These are phyloP conservation scores for Candoia aspera DNA, from an alignment of 2,113 vertebrate genomes.

Conservation along the genomic window DNA sequence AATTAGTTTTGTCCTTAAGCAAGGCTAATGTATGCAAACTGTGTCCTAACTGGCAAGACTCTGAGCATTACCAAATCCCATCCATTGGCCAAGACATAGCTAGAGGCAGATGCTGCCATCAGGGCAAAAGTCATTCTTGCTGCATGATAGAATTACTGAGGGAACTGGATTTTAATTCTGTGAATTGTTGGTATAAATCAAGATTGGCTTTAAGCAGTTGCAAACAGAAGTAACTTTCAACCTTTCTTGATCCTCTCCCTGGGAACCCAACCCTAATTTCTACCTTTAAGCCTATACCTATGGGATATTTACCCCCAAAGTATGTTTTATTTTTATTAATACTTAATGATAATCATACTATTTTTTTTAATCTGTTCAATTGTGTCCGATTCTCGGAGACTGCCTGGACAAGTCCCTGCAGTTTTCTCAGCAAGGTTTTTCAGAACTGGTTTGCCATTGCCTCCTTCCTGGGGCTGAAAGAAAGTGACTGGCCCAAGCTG, in stretches of 20 bases:
- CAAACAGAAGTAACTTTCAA: background rate
- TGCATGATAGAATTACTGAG: too few relatives aligned
- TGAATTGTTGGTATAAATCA: background rate
- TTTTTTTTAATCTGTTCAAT: too few relatives aligned
- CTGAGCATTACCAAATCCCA: background rate
- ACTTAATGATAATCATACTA: background rate
- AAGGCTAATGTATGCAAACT: background rate
- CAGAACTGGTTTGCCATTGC: too few relatives aligned
- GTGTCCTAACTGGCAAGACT: slow-evolving; percentile 5
- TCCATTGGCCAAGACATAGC: background rate
- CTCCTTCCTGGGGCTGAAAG: too few relatives aligned
- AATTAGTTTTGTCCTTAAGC: background rate
- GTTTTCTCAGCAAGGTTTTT: too few relatives aligned
- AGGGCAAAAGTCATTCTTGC: background rate
- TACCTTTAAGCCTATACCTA: background rate
- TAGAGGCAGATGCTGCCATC: background rate
- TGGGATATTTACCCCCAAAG: background rate
- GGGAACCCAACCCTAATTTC: background rate
- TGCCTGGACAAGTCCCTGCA: too few relatives aligned
- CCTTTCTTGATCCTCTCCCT: background rate
- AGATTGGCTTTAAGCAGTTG: background rate
- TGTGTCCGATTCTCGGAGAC: too few relatives aligned
- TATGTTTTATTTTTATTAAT: background rate
- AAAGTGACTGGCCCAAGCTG: too few relatives aligned
- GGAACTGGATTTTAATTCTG: background rate